Evolutionary conservation across 2,888 invertebrate species (phyloP).

Genomic region (Eilema sororculum): DNA sequence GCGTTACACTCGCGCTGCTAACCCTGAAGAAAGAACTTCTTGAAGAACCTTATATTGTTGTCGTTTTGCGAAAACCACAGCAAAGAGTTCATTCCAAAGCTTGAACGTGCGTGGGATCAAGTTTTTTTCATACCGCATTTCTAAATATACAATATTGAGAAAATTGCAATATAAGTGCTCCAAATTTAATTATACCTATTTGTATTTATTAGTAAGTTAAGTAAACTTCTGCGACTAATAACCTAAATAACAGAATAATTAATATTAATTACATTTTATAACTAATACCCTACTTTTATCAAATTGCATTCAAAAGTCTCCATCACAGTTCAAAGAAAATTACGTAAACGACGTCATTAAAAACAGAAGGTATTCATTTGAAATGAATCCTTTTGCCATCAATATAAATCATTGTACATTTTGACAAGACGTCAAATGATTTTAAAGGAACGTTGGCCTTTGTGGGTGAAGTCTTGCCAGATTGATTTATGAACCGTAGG

Average conservation of each 20-base stretch:
- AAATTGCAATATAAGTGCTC: too few relatives aligned
- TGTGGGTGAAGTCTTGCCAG: slow-evolving; percentile 27
- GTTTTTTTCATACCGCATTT: too few relatives aligned
- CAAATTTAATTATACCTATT: too few relatives aligned
- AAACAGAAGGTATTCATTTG: slow-evolving; percentile 39
- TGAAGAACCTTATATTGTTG: too few relatives aligned
- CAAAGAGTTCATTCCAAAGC: too few relatives aligned
- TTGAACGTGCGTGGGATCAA: too few relatives aligned
- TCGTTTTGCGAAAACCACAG: too few relatives aligned
- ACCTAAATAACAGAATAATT: neutral
- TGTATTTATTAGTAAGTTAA: neutral
- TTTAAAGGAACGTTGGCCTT: slow-evolving; percentile 26
- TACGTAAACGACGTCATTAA: slow-evolving; percentile 39
- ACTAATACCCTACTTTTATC: slow-evolving; percentile 12
- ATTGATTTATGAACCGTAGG: slow-evolving; percentile 46
- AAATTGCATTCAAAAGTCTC: slow-evolving; percentile 40
- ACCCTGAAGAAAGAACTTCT: too few relatives aligned
- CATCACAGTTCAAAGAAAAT: slow-evolving; percentile 36
- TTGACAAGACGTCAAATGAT: slow-evolving; percentile 44
- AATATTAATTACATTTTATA: neutral
- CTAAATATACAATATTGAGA: too few relatives aligned
- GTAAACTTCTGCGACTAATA: neutral
- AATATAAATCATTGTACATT: slow-evolving; percentile 45
- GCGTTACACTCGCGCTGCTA: too few relatives aligned
- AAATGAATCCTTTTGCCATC: slow-evolving; percentile 34